Evolutionary conservation across 2,113 vertebrate species (phyloP), one percentile per base, ranked within the genome.

Genomic region (Brachyhypopomus gauderio): DNA sequence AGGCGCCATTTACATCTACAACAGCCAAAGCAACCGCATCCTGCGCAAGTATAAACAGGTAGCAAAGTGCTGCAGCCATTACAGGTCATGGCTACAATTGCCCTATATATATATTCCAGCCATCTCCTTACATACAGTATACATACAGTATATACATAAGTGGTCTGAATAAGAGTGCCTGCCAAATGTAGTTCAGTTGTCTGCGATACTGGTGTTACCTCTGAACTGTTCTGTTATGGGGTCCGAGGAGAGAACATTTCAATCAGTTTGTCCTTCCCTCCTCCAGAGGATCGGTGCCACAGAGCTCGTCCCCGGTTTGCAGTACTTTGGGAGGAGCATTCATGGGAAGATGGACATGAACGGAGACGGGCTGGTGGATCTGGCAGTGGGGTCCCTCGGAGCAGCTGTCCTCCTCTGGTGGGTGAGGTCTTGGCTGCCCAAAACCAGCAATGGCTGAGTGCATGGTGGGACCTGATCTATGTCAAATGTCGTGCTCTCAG

Each of bases 301-400:
- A 0, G 92, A 94, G 72, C 88, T 99, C 20, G 89, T 91, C 0
- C 86, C 94, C 0, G 94, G 95, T 27, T 92, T 99, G 84, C 95
- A 92, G 87, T 98, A 98, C 84, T 99, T 99, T n/a, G 98, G 98
- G 25, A 95, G 95, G 89, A 98, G 95, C 60, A 92, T 99, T 86
- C 97, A 99, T 0, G 97, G 97, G 7, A 92, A 93, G 41, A 91
- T 99, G 95, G 98, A 99, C 85, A 94, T 99, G 90, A 96, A 97
- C 0, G 93, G 95, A 2, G 97, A 99, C 0, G 95, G 95, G 3
- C 93, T 98, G 0, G 89, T 96, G 14, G 98, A 99, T 87, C 73
- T 99, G 87, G 96, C 97, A 0, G 94, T 99, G 0, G 97, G 98
- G 52, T 95, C 96, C 0, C 92, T 97, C 2, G 98, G 98, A 45